A percentile compares a stretch with the other conserved stretches of the same genome.
phyloP scores from a whole-genome alignment of 2,113 vertebrate species.

The Pseudorectes ferrugineus region DNA sequence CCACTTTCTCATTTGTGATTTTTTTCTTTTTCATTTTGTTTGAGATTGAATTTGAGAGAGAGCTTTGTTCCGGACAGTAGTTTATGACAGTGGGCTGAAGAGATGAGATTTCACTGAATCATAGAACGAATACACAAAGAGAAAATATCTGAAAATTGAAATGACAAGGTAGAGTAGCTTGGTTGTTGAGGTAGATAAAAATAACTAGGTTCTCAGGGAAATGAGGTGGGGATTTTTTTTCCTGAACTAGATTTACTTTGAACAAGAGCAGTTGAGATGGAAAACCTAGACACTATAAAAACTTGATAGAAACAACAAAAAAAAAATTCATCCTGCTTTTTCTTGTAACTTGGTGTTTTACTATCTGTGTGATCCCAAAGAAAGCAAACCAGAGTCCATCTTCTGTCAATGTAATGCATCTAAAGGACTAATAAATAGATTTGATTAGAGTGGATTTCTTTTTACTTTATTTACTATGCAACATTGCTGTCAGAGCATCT shows the following conservation, averaged over 20 bases:
- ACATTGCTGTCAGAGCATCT: background rate
- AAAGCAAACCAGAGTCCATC: background rate
- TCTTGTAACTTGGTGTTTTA: background rate
- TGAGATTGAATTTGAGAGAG: constrained; percentile 74
- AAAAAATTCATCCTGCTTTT: background rate
- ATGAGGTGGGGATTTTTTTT: constrained; percentile 40
- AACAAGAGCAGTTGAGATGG: constrained; percentile 23
- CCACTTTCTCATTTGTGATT: constrained; percentile 64
- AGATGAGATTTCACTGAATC: constrained; percentile 70
- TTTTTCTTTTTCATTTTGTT: constrained; percentile 72
- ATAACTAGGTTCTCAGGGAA: constrained; percentile 61
- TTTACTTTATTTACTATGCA: background rate
- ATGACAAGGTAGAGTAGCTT: constrained; percentile 68
- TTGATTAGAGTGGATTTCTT: background rate
- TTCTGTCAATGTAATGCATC: background rate
- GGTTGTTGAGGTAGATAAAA: constrained; percentile 65
- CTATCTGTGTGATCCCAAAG: background rate
- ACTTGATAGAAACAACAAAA: background rate
- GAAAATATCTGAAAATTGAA: constrained; percentile 75
- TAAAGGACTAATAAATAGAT: background rate
- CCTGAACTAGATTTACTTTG: constrained; percentile 33
- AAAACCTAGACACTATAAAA: constrained; percentile 11
- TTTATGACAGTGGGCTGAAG: constrained; percentile 64
- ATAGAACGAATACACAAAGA: constrained; percentile 61
- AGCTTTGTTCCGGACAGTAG: constrained; percentile 66